Evolutionary conservation across 2,113 vertebrate genomes (phyloP).

Genomic region (Alces alces): DNA sequence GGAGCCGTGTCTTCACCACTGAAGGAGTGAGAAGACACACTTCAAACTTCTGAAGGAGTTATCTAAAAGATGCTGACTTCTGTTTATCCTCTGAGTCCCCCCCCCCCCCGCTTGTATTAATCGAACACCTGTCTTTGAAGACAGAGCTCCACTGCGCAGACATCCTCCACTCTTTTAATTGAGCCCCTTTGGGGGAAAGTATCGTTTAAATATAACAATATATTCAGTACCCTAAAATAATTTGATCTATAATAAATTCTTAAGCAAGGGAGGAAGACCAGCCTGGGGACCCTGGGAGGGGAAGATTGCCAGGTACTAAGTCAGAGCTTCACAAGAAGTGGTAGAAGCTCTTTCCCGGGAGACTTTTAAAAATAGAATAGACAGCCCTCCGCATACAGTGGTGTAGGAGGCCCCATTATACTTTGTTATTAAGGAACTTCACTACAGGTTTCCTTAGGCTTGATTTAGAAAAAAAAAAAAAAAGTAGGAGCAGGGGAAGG

Average conservation of each 20-base stretch:
- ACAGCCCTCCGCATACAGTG: constrained; percentile 31
- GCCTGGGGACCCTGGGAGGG: constrained; percentile 69
- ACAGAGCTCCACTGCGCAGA: not conserved
- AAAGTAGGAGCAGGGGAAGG: not conserved
- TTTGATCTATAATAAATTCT: constrained; percentile 76
- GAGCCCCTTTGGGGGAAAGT: constrained; percentile 67
- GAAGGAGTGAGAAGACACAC: not conserved
- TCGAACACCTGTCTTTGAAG: constrained; percentile 43
- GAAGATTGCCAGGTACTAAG: constrained; percentile 63
- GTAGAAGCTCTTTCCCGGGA: constrained; percentile 50
- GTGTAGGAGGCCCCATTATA: constrained; percentile 31
- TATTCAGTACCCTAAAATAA: constrained; percentile 74
- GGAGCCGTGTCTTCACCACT: not conserved
- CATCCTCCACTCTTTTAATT: constrained; percentile 58
- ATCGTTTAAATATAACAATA: constrained; percentile 73
- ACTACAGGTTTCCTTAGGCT: constrained; percentile 34
- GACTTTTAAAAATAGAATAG: constrained; percentile 71
- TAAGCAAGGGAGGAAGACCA: constrained; percentile 71
- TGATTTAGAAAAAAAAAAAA: constrained; percentile 27
- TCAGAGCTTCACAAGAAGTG: constrained; percentile 66
- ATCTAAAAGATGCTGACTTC: not conserved
- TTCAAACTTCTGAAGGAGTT: not conserved
- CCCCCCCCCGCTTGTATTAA: not conserved
- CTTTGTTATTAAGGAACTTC: constrained; percentile 52
- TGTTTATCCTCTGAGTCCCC: not conserved